phyloP scores from a whole-genome alignment of 2,113 vertebrate genomes.

The Crotalus viridis region DNA sequence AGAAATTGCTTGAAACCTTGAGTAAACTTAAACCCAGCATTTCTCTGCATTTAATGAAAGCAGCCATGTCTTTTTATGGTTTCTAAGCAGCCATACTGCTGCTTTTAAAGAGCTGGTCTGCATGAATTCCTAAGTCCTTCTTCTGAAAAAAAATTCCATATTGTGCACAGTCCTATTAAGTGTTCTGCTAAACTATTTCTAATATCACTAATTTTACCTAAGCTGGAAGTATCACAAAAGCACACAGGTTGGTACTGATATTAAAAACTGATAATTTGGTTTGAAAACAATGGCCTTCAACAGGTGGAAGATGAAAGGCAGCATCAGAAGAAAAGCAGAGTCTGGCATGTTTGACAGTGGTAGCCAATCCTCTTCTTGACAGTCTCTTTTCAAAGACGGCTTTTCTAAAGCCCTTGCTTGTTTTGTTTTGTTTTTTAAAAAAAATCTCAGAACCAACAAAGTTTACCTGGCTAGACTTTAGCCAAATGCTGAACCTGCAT shows the following conservation, averaged over 20 bases:
- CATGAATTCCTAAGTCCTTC: neutral
- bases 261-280: conserved; percentile 58
- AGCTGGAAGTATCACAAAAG: conserved; percentile 33
- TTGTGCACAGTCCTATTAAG: neutral
- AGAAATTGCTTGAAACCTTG: neutral
- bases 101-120: neutral
- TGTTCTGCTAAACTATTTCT: neutral
- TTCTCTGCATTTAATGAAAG: neutral
- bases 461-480: conserved; percentile 77
- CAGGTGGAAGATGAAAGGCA: conserved; percentile 70
- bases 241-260: conserved; percentile 54
- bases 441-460: conserved; percentile 72
- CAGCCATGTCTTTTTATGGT: neutral
- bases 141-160: neutral
- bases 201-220: neutral
- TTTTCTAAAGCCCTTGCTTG: conserved; percentile 66
- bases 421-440: conserved; percentile 58
- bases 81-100: neutral
- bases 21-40: neutral
- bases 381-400: conserved; percentile 70
- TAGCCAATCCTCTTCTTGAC: conserved; percentile 62
- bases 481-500: conserved; percentile 70
- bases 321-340: conserved; percentile 65
- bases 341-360: conserved; percentile 67
- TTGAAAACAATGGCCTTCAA: conserved; percentile 67